A percentile compares a stretch with the other conserved stretches of the same genome.
phyloP scores from a whole-genome alignment of 1,140 invertebrate genomes.

The Bombus pyrosoma region DNA sequence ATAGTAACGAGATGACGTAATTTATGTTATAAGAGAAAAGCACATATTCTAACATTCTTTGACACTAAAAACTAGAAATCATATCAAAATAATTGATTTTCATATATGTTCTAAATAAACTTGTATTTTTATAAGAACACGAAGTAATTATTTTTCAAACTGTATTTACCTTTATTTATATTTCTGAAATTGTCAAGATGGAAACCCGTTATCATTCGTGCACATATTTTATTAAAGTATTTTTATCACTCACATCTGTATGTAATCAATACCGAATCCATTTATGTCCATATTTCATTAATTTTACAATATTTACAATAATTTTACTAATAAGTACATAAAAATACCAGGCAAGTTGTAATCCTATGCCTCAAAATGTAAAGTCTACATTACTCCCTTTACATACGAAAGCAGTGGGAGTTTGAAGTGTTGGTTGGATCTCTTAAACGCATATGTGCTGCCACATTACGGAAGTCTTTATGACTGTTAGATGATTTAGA shows the following conservation, averaged over 20 bases:
- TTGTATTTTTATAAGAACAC: neutral
- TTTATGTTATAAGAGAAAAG: neutral
- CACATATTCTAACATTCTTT: neutral
- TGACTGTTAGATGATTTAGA: no score
- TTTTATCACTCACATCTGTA: slow-evolving; percentile 8
- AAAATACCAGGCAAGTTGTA: neutral
- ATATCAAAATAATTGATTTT: neutral
- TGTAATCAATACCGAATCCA: neutral
- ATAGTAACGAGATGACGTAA: slow-evolving; percentile 65
- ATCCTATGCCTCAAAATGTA: slow-evolving; percentile 10
- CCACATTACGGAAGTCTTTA: neutral
- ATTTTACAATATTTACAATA: slow-evolving; percentile 41
- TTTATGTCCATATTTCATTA: neutral
- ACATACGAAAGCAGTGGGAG: slow-evolving; percentile 53
- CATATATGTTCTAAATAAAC: neutral
- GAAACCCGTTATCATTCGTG: slow-evolving; percentile 73
- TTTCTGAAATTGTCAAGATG: slow-evolving; percentile 72
- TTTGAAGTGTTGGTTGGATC: slow-evolving; percentile 38
- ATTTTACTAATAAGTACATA: slow-evolving; percentile 33
- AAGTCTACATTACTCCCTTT: slow-evolving; percentile 47
- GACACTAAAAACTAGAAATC: neutral
- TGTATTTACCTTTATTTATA: slow-evolving; percentile 69
- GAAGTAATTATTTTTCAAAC: neutral
- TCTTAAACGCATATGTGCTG: neutral
- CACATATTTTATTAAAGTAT: slow-evolving; percentile 36